Base-by-base conservation (phyloP, 2,888 invertebrate species). In the Schrankia costaestrigalis region DNA sequence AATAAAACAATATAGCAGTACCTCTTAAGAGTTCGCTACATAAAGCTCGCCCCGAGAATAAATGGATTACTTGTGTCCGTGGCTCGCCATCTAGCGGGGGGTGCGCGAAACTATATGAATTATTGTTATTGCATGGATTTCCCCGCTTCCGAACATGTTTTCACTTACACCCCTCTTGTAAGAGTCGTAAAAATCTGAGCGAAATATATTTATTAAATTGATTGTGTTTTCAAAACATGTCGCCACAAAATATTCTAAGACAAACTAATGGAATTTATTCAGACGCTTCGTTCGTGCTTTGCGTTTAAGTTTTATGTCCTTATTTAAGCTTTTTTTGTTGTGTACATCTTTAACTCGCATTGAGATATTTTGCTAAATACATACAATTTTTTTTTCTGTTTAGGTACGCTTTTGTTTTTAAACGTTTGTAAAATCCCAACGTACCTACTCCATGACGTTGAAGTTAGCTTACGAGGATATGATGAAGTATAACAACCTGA, bases 41-140 rank as follows among this genome's bases (percentile, higher is more conserved):
- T 86, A 86, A 87, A 86, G 64, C 67, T 75, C 87, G 69, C 86
- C 84, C 85, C 79, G 78, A 83, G 87, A 83, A 81, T 80, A 87
- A 87, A 87, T 87, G 87, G 87, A 87, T 86, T 86, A 87, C 78
- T 85, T 84, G 75, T 87, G 87, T 87, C 82, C 84, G 73, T 64
- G 58, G 70, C 35, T 63, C 78, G 80, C 78, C 86, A 86, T 86
- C 86, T 86, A 77, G 82, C 78, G 78, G 82, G 84, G 85, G 86
- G 86, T 66, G 65, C 59, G 69, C 41, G 68, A 66, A 74, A 71
- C 77, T 65, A 47, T 72, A 78, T 85, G 84, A 86, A 78, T 86
- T 85, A 87, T 83, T 84, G 81, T 86, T 87, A 86, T 86, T 83
- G 75, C 77, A 56, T 59, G 79, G 81, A 83, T 84, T 79, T 83